These are phyloP conservation scores for Aegithalos caudatus DNA, from an alignment of 2,113 vertebrate species.

Conservation along the genomic window DNA sequence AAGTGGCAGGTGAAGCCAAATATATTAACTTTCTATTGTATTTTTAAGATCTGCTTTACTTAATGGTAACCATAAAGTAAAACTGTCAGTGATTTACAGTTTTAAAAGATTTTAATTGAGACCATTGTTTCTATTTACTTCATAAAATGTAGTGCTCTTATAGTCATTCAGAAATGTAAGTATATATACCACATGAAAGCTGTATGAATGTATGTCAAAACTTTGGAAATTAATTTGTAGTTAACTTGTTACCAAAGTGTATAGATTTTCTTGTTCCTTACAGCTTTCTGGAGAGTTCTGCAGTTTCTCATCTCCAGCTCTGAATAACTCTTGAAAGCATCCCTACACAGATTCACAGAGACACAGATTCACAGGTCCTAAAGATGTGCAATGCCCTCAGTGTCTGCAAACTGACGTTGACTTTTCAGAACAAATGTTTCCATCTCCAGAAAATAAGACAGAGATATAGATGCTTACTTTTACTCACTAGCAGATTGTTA, in stretches of 20 bases:
- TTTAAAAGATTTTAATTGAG: not conserved
- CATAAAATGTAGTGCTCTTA: not conserved
- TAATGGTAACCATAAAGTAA: conserved; percentile 39
- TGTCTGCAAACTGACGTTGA: not conserved
- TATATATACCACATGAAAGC: not conserved
- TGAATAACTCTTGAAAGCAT: not conserved
- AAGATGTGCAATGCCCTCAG: not conserved
- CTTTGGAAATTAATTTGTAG: not conserved
- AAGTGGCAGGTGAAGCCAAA: not conserved
- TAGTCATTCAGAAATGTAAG: not conserved
- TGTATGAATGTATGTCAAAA: not conserved
- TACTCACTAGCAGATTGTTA: not conserved
- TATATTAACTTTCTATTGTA: not conserved
- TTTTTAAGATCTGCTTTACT: conserved; percentile 32
- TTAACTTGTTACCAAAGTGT: not conserved
- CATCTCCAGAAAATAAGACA: not conserved
- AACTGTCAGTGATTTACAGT: not conserved
- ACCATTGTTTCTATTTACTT: not conserved
- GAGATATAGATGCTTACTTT: not conserved
- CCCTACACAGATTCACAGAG: not conserved
- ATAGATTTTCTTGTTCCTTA: not conserved
- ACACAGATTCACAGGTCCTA: not conserved
- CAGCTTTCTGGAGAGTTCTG: not conserved
- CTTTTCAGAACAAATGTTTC: conserved; percentile 2
- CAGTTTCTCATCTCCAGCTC: not conserved